phyloP scores from a whole-genome alignment of 2,888 invertebrate genomes.

The Pachydiplax longipennis region DNA sequence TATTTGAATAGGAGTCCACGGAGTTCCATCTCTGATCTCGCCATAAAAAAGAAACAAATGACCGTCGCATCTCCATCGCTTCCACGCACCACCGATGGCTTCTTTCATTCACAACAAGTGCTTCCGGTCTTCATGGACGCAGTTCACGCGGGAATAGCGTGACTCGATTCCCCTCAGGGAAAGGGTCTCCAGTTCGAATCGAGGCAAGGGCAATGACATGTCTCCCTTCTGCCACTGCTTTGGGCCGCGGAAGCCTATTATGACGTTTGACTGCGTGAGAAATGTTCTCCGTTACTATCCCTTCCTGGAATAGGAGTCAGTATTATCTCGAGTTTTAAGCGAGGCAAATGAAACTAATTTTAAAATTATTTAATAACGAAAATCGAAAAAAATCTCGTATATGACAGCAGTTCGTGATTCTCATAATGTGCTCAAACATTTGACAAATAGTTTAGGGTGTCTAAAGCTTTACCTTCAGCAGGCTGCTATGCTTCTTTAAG shows the following conservation, averaged over 20 bases:
- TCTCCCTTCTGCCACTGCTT: neutral
- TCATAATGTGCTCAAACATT: no score
- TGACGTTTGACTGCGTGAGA: neutral
- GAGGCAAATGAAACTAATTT: no score
- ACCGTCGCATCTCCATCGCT: neutral
- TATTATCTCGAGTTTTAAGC: no score
- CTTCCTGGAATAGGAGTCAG: no score
- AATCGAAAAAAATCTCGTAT: no score
- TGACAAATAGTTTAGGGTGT: no score
- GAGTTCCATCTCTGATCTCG: neutral
- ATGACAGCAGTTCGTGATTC: no score
- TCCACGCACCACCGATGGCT: neutral
- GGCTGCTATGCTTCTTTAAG: no score
- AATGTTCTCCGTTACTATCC: neutral
- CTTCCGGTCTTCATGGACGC: neutral
- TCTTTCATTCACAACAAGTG: constrained; percentile 1
- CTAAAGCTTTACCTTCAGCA: no score
- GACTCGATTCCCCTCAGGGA: neutral
- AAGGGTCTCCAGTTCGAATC: neutral
- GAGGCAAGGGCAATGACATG: neutral
- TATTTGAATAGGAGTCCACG: neutral
- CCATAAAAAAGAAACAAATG: neutral
- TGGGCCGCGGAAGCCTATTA: neutral
- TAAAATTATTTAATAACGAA: no score
- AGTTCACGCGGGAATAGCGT: neutral